Evolutionary conservation across 2,113 vertebrate genomes (phyloP).

Genomic region (Callaeas wilsoni): DNA sequence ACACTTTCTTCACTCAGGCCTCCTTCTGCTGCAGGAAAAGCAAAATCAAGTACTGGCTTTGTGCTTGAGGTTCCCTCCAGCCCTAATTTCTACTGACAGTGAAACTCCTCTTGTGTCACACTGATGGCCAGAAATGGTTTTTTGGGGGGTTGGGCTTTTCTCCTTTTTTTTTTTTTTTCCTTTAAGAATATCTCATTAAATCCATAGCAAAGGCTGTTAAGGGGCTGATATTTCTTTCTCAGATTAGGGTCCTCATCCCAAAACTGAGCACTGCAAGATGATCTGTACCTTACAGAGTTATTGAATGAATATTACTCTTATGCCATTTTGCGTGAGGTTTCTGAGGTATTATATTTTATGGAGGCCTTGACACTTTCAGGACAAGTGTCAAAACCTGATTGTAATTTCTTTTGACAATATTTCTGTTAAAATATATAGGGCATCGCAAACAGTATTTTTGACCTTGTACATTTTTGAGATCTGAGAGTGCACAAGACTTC

Average conservation of each 20-base stretch:
- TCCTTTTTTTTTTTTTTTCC: accelerated
- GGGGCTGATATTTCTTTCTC: background rate
- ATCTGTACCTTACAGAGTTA: background rate
- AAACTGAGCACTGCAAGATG: background rate
- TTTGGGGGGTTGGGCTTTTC: background rate
- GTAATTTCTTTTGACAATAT: conserved; percentile 53
- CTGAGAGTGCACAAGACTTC: background rate
- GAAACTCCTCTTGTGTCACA: background rate
- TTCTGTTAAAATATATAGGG: conserved; percentile 30
- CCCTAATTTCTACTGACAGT: background rate
- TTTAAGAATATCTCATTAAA: background rate
- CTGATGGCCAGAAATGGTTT: background rate
- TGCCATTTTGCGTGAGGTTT: background rate
- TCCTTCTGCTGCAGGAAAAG: background rate
- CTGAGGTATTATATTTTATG: background rate
- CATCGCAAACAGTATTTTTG: background rate
- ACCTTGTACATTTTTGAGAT: conserved; percentile 49
- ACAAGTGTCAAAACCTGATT: conserved; percentile 45
- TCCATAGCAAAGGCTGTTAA: background rate
- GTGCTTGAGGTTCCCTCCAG: background rate
- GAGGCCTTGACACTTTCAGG: background rate
- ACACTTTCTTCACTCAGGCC: background rate
- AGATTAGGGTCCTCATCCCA: background rate
- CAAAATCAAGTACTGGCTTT: background rate
- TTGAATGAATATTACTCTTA: background rate